Evolutionary conservation across 1,140 invertebrate genomes (phyloP).

Genomic region (Pomacea maculata): DNA sequence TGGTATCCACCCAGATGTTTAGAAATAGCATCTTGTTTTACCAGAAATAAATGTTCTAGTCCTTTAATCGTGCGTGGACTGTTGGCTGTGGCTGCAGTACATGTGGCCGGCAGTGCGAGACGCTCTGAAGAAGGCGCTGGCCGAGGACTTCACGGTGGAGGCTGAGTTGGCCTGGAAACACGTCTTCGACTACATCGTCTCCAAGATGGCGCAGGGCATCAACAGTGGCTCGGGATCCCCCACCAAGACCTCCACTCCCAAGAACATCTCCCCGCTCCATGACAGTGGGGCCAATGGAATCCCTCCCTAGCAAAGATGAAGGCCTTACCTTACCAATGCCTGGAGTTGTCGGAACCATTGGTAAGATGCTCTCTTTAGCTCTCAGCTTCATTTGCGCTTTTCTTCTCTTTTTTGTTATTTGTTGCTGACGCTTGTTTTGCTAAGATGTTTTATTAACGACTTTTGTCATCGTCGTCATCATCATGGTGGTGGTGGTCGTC

Average conservation of each 20-base stretch:
- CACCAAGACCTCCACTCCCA: background rate
- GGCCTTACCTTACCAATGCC: background rate
- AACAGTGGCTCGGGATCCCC: background rate
- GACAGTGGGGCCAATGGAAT: slow-evolving; percentile 6
- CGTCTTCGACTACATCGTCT: slow-evolving; percentile 48
- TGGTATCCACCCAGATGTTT: too few relatives aligned
- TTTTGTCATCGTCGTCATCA: background rate
- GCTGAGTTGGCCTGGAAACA: slow-evolving; percentile 47
- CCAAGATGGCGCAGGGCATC: slow-evolving; percentile 44
- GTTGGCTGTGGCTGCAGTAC: slow-evolving; percentile 33
- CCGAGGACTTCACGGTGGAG: slow-evolving; percentile 42
- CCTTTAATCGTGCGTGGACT: background rate
- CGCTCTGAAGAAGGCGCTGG: slow-evolving; percentile 39
- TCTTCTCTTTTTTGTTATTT: background rate
- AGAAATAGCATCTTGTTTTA: too few relatives aligned
- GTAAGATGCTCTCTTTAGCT: background rate
- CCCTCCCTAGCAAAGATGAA: background rate
- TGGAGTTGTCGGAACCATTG: background rate
- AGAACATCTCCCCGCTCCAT: background rate
- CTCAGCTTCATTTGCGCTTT: background rate
- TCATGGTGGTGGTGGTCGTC: background rate
- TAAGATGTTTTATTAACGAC: background rate
- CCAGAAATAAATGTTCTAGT: too few relatives aligned
- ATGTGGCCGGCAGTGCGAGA: slow-evolving; percentile 52
- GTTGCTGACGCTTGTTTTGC: background rate